Conservation (phyloP, 2,797 vertebrate species). For the Malurus splendens region DNA sequence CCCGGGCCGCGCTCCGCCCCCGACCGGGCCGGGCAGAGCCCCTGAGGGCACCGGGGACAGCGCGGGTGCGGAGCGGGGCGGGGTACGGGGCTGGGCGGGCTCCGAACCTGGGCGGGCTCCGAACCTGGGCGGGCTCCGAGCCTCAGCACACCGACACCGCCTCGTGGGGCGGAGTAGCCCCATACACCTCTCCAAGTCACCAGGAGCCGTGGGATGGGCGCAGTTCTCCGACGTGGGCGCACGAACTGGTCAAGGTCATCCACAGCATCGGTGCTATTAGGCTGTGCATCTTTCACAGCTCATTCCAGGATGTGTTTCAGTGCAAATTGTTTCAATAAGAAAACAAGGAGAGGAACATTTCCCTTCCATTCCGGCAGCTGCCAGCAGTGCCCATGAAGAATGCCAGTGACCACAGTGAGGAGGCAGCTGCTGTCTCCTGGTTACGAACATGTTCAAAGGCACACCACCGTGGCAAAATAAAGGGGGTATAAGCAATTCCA, state of each 20-base stretch:
- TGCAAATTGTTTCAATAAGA: background rate
- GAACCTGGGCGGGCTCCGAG: no score
- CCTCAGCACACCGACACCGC: no score
- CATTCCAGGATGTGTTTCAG: background rate
- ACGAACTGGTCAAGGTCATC: rapidly evolving
- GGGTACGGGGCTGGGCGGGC: no score
- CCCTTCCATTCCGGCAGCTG: background rate
- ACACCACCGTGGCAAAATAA: background rate
- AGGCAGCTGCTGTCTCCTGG: background rate
- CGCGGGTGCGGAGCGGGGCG: no score
- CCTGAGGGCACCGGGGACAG: background rate
- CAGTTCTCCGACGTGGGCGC: rapidly evolving
- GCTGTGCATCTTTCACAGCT: rapidly evolving
- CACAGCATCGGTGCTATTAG: rapidly evolving
- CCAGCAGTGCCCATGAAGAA: background rate
- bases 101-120: no score
- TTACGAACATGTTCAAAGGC: rapidly evolving
- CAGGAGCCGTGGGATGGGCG: rapidly evolving
- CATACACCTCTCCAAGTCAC: rapidly evolving
- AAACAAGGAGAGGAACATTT: background rate
- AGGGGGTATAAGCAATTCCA: background rate
- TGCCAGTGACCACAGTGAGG: background rate
- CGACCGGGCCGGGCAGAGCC: background rate
- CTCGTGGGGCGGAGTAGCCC: rapidly evolving
- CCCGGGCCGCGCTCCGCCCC: background rate